phyloP scores from a whole-genome alignment of 2,888 invertebrate genomes.

The Orthosia gothica region DNA sequence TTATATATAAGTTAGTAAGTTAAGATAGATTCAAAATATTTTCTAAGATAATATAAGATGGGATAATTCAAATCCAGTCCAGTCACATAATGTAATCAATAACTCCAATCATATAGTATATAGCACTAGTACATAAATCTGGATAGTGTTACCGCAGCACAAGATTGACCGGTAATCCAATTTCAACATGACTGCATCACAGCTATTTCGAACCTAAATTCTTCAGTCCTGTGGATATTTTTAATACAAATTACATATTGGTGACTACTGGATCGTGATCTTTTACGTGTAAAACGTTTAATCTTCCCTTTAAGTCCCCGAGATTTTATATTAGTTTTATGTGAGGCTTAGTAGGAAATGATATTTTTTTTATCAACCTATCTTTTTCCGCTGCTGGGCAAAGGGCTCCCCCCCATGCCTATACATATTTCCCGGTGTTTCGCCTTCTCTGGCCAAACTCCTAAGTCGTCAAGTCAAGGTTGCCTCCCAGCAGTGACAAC shows the following conservation, averaged over 20 bases:
- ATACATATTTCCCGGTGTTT: too few relatives aligned
- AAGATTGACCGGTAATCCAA: conserved; percentile 55
- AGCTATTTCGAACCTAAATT: conserved; percentile 39
- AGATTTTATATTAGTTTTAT: neutral
- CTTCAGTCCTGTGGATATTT: conserved; percentile 17
- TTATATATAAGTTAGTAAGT: too few relatives aligned
- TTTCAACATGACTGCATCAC: conserved; percentile 38
- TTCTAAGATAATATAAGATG: neutral
- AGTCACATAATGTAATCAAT: conserved; percentile 9
- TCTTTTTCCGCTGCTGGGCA: too few relatives aligned
- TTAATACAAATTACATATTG: conserved; percentile 42
- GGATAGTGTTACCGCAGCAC: conserved; percentile 21
- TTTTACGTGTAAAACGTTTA: neutral
- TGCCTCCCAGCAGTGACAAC: too few relatives aligned
- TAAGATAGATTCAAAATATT: neutral
- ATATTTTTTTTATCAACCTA: too few relatives aligned
- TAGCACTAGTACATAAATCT: conserved; percentile 9
- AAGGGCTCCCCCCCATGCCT: too few relatives aligned
- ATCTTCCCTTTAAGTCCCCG: neutral
- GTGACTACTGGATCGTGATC: neutral
- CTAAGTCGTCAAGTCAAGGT: too few relatives aligned
- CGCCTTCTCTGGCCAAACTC: too few relatives aligned
- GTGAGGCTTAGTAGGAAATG: too few relatives aligned
- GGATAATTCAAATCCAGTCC: neutral
- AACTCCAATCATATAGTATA: neutral